These are phyloP conservation scores for Malurus splendens DNA, from an alignment of 2,797 vertebrate genomes.

Conservation along the genomic window DNA sequence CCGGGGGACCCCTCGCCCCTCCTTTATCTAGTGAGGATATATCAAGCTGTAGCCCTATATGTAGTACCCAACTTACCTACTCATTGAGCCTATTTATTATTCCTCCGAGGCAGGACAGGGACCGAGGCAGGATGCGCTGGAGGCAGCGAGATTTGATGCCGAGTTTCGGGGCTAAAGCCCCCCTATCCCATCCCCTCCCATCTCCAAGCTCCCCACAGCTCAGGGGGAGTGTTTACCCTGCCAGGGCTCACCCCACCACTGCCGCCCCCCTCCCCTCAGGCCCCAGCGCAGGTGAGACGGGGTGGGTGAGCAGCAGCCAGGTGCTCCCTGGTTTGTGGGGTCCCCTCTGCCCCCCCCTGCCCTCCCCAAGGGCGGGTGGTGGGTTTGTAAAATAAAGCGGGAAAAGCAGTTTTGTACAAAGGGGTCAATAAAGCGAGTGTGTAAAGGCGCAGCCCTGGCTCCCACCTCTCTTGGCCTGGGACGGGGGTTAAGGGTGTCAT, in stretches of 20 bases:
- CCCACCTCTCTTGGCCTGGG: neutral
- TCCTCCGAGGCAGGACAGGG: constrained; percentile 10
- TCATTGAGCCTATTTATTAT: constrained; percentile 64
- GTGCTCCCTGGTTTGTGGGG: neutral
- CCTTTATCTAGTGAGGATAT: constrained; percentile 45
- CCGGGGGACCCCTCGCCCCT: neutral
- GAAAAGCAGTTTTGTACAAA: constrained; percentile 60
- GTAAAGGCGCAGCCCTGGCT: neutral
- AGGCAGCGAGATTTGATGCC: neutral
- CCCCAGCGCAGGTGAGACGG: rapidly evolving
- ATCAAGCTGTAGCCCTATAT: constrained; percentile 45
- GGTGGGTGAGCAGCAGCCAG: neutral
- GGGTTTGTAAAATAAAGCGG: constrained; percentile 47
- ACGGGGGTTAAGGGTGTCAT: rapidly evolving
- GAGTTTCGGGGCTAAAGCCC: neutral
- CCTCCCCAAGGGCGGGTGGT: neutral
- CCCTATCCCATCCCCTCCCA: neutral
- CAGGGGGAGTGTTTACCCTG: neutral
- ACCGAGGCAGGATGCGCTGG: neutral
- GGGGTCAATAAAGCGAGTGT: constrained; percentile 63
- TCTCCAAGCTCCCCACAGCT: neutral
- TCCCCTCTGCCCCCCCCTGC: neutral
- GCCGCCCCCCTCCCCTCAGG: neutral
- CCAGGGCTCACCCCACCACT: neutral
- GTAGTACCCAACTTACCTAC: constrained; percentile 39